These are phyloP conservation scores for Astropecten irregularis DNA, from an alignment of 53 echinoderm and acorn worm genomes.

Conservation along the genomic window DNA sequence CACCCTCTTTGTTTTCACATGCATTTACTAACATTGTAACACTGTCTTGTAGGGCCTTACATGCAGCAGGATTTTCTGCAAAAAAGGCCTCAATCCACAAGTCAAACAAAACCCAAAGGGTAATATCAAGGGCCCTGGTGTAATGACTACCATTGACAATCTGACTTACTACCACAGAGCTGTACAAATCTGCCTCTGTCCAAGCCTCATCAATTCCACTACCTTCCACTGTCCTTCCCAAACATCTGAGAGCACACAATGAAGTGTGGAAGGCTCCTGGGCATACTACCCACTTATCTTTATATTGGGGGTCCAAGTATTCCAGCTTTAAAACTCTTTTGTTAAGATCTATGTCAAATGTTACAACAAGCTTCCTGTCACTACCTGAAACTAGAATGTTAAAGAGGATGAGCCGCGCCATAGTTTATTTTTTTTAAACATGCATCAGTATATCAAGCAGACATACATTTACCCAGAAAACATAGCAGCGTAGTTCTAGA, in stretches of 20 bases:
- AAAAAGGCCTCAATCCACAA: constrained; percentile 34
- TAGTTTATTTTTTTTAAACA: too few species aligned
- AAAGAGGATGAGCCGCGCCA: too few species aligned
- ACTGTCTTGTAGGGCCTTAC: neutral
- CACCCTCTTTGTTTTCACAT: neutral
- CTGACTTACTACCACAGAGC: constrained; percentile 35
- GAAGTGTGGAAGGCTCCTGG: constrained; percentile 59
- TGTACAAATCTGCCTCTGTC: constrained; percentile 48
- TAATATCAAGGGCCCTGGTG: constrained; percentile 48
- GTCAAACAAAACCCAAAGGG: constrained; percentile 54
- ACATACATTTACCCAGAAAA: too few species aligned
- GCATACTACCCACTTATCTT: constrained; percentile 28
- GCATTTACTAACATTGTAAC: neutral
- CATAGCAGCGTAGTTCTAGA: too few species aligned
- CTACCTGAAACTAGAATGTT: constrained; percentile 4
- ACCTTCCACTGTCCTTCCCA: constrained; percentile 44
- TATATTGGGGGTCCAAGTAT: constrained; percentile 33
- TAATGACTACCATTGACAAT: constrained; percentile 57
- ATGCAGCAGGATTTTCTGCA: neutral
- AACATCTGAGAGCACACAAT: constrained; percentile 48
- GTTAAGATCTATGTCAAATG: constrained; percentile 60
- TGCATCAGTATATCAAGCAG: too few species aligned
- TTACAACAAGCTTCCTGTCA: constrained; percentile 1
- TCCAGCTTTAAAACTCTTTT: constrained; percentile 48
- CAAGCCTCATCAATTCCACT: constrained; percentile 63